Evolutionary conservation across 2,888 invertebrate genomes (phyloP), one percentile per base, ranked within the genome.

Genomic region (Hemicrepidius hirtus): DNA sequence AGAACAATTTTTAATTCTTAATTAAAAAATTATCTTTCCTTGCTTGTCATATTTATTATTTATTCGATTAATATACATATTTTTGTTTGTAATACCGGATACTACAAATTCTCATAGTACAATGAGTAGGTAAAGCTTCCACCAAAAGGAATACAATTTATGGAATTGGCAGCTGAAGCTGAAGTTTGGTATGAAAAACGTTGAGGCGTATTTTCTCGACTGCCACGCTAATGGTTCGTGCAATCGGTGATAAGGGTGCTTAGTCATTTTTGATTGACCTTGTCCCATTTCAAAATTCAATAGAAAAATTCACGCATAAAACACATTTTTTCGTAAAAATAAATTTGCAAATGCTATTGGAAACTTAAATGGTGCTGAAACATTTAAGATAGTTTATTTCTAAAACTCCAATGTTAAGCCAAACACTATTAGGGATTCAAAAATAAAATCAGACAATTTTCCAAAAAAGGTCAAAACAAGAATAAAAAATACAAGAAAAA

Each of bases 161-260:
- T 57, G 37, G 57, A 35, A 57, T 57, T 57, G 57, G 57, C 16
- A 57, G 57, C 46, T 28, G 24, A 24, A 57, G 57, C 46, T 28
- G 24, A 24, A n/a, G 37, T n/a, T 57, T 3, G 40, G 57, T 37
- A 32, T 35, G 57, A 35, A 57, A 57, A 57, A 57, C 37, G 57
- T 57, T 37, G 37, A 20, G 37, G 10, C 37, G 57, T 57, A 57
- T 57, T 57, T 53, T 57, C 57, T 57, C 37, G 37, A 57, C 37
- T 57, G 37, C n/a, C 20, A 40, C 37, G 37, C 18, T 57, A 57
- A 57, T 57, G 57, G 57, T 37, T 57, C 37, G 57, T 57, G 57
- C 57, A 57, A 40, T 57, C 13, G 18, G 37, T 37, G 57, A 57
- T 57, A 57, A 57, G 57, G 20, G 37, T 37, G 20, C 37, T 57